phyloP scores from a whole-genome alignment of 2,113 vertebrate species.

The Tragelaphus buxtoni region DNA sequence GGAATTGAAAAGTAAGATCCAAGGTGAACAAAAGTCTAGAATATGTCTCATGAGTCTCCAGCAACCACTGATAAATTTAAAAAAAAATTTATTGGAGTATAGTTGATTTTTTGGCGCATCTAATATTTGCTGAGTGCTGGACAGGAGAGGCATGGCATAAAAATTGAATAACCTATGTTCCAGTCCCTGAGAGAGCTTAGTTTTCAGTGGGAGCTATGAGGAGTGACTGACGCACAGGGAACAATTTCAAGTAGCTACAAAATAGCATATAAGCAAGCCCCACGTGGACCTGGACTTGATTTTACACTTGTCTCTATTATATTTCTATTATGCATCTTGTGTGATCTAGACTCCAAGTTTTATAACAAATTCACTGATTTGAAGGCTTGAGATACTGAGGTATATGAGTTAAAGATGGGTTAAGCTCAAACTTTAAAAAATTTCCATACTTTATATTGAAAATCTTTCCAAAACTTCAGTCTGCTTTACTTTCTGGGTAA shows the following conservation, averaged over 20 bases:
- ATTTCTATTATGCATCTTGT: neutral
- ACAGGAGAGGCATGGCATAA: neutral
- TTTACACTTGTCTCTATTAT: neutral
- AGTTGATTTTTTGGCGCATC: neutral
- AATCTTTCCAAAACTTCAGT: neutral
- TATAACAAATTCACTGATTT: neutral
- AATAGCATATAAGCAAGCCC: neutral
- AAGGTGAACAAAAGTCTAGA: neutral
- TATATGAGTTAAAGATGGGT: neutral
- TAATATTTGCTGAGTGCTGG: neutral
- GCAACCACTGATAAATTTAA: neutral
- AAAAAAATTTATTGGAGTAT: neutral
- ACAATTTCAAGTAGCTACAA: neutral
- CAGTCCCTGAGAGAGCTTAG: neutral
- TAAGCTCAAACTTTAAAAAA: neutral
- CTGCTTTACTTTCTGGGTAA: neutral
- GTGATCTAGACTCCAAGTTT: neutral
- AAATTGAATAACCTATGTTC: neutral
- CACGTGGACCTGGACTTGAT: too few species aligned
- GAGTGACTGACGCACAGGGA: neutral
- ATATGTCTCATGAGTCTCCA: neutral
- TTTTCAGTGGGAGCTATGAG: neutral
- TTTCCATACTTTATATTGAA: neutral
- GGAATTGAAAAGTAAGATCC: neutral
- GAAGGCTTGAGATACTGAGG: neutral